These are phyloP conservation scores for Vespertilio murinus DNA, from an alignment of 2,797 vertebrate species.

Conservation along the genomic window DNA sequence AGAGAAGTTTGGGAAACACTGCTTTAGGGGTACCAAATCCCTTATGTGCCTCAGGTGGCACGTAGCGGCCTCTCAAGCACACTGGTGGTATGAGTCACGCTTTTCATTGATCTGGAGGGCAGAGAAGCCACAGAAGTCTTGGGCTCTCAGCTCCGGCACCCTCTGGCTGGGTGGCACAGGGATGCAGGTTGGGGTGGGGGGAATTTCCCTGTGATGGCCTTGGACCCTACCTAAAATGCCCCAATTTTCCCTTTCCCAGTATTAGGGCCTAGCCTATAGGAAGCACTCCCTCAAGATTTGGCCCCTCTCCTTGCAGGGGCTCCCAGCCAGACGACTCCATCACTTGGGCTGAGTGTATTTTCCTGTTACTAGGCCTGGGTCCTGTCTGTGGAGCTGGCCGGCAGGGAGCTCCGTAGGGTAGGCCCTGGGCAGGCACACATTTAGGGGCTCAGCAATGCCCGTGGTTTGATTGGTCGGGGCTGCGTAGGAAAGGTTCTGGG, in stretches of 20 bases:
- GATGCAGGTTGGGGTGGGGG: no score
- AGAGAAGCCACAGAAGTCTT: background rate
- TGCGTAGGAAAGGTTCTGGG: background rate
- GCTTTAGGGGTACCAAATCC: background rate
- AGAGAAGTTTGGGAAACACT: no score
- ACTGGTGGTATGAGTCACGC: background rate
- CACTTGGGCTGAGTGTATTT: background rate
- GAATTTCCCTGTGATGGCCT: background rate
- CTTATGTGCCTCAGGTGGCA: background rate
- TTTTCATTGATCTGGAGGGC: background rate
- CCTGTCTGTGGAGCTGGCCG: background rate
- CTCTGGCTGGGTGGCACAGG: background rate
- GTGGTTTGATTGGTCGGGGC: background rate
- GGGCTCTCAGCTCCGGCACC: background rate
- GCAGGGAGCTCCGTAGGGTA: background rate
- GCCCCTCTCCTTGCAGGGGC: background rate
- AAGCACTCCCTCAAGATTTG: background rate
- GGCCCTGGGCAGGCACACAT: background rate
- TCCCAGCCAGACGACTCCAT: background rate
- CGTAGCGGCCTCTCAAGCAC: background rate
- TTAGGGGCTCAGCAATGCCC: background rate
- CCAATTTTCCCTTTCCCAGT: background rate
- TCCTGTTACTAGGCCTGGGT: background rate
- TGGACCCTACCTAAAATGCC: background rate
- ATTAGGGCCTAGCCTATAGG: background rate